These are phyloP conservation scores for Mylabris sibirica DNA, from an alignment of 2,888 invertebrate species.

Conservation along the genomic window DNA sequence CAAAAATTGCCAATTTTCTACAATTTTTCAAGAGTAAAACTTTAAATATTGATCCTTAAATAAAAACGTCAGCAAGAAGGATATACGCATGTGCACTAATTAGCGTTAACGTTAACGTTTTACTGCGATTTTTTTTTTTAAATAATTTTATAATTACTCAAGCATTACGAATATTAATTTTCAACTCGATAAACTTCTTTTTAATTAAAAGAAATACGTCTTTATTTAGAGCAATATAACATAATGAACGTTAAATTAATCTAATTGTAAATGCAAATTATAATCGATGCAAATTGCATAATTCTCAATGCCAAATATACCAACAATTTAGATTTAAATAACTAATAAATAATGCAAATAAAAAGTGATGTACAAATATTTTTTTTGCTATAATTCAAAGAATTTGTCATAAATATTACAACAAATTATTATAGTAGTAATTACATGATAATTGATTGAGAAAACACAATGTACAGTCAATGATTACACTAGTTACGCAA, in stretches of 20 bases:
- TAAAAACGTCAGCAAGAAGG: too few species aligned
- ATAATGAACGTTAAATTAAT: neutral
- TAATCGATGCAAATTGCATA: slow-evolving; percentile 1
- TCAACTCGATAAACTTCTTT: too few species aligned
- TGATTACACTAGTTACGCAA: neutral
- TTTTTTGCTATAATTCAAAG: neutral
- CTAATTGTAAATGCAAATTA: slow-evolving; percentile 1
- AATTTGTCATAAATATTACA: neutral
- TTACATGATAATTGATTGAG: neutral
- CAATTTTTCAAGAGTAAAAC: too few species aligned
- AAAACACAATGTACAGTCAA: neutral
- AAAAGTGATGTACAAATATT: neutral
- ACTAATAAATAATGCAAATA: neutral
- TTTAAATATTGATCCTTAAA: too few species aligned
- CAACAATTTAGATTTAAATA: neutral
- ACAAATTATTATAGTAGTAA: neutral
- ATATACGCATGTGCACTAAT: too few species aligned
- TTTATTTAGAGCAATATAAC: neutral
- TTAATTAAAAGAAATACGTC: neutral
- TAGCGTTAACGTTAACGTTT: too few species aligned
- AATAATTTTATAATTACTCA: too few species aligned
- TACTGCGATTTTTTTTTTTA: too few species aligned
- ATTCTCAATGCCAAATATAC: neutral
- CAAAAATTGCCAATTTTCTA: too few species aligned
- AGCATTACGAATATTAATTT: too few species aligned